Evolutionary conservation across 1,140 invertebrate genomes (phyloP).

Genomic region (Andrena cerasifolii): DNA sequence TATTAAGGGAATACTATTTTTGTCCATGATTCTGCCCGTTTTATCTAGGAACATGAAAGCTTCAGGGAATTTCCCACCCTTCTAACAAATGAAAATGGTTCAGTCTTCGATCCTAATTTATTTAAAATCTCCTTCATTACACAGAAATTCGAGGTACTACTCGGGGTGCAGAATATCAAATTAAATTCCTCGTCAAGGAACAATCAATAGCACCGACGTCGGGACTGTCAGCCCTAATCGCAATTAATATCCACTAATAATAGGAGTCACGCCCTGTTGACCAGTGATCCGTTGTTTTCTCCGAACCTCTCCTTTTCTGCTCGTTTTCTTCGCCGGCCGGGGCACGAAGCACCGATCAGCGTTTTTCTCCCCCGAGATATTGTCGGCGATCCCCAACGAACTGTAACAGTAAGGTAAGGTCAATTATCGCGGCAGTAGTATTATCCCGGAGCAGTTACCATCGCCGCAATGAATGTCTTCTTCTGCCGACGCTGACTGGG

Average conservation of each 20-base stretch:
- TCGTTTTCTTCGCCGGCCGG: background rate
- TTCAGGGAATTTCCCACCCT: no score
- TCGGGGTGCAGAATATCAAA: no score
- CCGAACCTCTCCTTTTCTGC: background rate
- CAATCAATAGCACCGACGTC: background rate
- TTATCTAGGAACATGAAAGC: no score
- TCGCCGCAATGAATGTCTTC: conserved; percentile 31
- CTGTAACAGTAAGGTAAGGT: conserved; percentile 4
- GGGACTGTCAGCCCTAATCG: background rate
- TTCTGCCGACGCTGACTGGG: conserved; percentile 1
- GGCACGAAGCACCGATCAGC: conserved; percentile 2
- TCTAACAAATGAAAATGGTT: no score
- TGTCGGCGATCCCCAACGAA: conserved; percentile 8
- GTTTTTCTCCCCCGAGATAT: conserved; percentile 8
- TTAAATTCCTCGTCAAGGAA: background rate
- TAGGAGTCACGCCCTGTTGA: conserved; percentile 2
- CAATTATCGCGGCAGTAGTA: conserved; percentile 35
- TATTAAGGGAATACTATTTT: no score
- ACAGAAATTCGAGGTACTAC: no score
- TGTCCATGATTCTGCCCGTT: no score
- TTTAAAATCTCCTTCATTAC: no score
- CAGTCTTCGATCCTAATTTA: no score
- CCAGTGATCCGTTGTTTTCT: conserved; percentile 7
- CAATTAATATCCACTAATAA: conserved; percentile 22
- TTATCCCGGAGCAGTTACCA: conserved; percentile 3